Conservation (phyloP, 2,797 vertebrate species). For the Acrossocheilus fasciatus region DNA sequence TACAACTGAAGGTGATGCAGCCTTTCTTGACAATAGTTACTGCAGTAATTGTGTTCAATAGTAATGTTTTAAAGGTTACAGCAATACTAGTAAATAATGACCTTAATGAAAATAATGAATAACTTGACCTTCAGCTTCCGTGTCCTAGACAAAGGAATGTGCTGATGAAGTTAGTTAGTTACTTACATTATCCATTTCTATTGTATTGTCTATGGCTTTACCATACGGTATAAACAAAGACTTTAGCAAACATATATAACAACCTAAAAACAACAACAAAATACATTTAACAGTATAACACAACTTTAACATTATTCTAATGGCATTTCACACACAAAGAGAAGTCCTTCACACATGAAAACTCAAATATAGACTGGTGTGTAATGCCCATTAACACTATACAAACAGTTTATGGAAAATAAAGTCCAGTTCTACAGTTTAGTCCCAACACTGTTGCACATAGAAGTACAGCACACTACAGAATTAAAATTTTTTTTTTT, state of each 20-base stretch:
- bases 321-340: neutral
- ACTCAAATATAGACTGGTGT: neutral
- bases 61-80: constrained; percentile 16
- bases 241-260: neutral
- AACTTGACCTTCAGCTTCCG: neutral
- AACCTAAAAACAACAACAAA: neutral
- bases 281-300: neutral
- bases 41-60: neutral
- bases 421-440: neutral
- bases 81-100: neutral
- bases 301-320: neutral
- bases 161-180: neutral
- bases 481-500: neutral
- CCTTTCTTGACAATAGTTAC: neutral
- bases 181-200: neutral
- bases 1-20: neutral
- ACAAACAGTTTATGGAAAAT: neutral
- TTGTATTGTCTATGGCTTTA: neutral
- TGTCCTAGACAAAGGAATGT: neutral
- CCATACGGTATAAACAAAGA: neutral
- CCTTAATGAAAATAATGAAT: neutral
- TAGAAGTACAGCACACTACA: neutral
- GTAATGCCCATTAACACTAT: neutral
- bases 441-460: neutral
- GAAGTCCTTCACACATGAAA: neutral